Conservation (phyloP, 2,797 vertebrate genomes). For the Trachurus trachurus region DNA sequence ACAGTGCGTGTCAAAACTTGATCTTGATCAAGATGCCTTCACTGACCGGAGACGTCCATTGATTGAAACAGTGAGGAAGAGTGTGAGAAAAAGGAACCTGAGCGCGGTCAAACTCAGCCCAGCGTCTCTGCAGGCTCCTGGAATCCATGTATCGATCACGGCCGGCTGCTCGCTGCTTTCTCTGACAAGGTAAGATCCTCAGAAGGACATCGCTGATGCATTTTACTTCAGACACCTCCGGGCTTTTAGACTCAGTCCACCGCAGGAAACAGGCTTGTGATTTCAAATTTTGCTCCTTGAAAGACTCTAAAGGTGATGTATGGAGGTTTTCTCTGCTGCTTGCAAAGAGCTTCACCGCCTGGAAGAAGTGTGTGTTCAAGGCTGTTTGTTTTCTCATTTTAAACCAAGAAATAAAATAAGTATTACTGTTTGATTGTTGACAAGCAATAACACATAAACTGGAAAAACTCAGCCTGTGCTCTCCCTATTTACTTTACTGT, state of each 20-base stretch:
- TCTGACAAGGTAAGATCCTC: constrained; percentile 58
- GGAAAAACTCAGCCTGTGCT: no score
- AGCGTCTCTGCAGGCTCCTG: constrained; percentile 43
- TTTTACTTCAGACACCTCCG: constrained; percentile 24
- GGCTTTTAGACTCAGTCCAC: constrained; percentile 20
- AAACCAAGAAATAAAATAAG: no score
- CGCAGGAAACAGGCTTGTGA: neutral
- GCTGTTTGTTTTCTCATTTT: no score
- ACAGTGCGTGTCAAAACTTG: constrained; percentile 5
- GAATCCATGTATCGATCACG: constrained; percentile 69
- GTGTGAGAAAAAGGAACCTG: constrained; percentile 37
- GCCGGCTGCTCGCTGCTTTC: constrained; percentile 54
- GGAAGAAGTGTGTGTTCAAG: no score
- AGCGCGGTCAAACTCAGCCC: constrained; percentile 43
- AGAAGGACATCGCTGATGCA: constrained; percentile 48
- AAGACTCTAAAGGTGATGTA: neutral
- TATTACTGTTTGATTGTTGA: no score
- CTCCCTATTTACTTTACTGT: no score
- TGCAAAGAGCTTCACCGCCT: no score
- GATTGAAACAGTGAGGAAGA: constrained; percentile 67
- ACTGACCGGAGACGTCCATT: constrained; percentile 55
- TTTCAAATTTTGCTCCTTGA: neutral
- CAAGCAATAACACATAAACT: no score
- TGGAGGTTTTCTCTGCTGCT: no score
- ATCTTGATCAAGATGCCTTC: constrained; percentile 12